Conservation (phyloP, 2,888 invertebrate genomes). For the Acleris sparsana region DNA sequence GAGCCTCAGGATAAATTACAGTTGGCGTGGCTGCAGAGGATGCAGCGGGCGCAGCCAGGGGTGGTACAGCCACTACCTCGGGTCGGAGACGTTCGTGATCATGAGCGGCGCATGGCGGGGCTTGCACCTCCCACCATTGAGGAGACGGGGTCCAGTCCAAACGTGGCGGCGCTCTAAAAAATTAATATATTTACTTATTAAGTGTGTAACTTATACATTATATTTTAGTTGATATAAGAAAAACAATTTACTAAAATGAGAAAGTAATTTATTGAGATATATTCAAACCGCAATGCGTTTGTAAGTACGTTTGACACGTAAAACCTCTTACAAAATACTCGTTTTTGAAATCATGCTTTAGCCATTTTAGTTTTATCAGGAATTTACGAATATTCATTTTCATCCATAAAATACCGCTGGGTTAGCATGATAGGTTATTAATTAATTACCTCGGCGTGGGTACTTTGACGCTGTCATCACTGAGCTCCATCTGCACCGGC, state of each 20-base stretch:
- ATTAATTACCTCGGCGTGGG: constrained; percentile 72
- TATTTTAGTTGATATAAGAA: too few species aligned
- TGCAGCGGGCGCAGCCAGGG: constrained; percentile 94
- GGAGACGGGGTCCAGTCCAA: constrained; percentile 80
- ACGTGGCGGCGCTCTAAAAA: constrained; percentile 69
- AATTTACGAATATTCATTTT: neutral
- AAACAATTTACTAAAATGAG: too few species aligned
- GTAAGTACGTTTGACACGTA: too few species aligned
- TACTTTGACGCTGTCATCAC: constrained; percentile 86
- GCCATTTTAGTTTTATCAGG: too few species aligned
- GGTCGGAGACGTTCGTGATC: constrained; percentile 93
- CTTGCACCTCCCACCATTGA: constrained; percentile 83
- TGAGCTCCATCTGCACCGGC: constrained; percentile 93
- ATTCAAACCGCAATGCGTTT: too few species aligned
- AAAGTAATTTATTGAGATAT: too few species aligned
- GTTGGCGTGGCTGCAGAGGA: constrained; percentile 94
- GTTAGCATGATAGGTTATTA: neutral
- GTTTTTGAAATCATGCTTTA: too few species aligned
- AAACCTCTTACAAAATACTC: too few species aligned
- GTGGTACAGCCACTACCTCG: constrained; percentile 94
- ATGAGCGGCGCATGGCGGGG: constrained; percentile 89
- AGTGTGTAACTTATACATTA: too few species aligned
- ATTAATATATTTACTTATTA: neutral
- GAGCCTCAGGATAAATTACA: constrained; percentile 95
- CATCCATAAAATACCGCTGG: neutral